Conservation (phyloP, 1,140 invertebrate genomes). For the Phymorhynchus buccinoides region DNA sequence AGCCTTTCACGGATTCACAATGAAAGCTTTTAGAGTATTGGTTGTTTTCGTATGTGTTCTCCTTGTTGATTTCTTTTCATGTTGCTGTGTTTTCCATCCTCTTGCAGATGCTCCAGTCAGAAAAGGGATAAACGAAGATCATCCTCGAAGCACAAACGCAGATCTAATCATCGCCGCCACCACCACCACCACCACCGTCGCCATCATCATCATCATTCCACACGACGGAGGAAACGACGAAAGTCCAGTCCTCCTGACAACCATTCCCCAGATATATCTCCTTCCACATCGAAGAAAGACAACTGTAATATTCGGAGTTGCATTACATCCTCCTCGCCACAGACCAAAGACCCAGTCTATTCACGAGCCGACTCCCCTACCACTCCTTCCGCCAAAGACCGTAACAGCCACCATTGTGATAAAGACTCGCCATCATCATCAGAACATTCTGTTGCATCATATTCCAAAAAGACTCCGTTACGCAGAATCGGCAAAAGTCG, state of each 20-base stretch:
- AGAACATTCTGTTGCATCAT: background rate
- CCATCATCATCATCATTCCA: background rate
- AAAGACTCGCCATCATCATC: background rate
- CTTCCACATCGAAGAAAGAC: background rate
- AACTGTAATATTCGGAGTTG: background rate
- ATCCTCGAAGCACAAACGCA: background rate
- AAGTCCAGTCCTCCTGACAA: background rate
- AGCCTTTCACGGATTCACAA: no score
- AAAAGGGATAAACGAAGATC: background rate
- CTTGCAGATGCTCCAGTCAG: background rate
- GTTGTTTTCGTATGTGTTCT: no score
- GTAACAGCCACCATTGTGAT: background rate
- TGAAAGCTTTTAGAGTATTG: no score
- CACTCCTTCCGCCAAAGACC: background rate
- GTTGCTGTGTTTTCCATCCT: background rate
- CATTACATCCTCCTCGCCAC: background rate
- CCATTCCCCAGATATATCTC: background rate
- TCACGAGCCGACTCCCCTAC: background rate
- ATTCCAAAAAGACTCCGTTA: background rate
- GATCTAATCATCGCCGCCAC: background rate
- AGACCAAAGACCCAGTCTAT: background rate
- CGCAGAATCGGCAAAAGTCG: background rate
- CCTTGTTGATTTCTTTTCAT: no score
- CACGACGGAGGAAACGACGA: background rate
- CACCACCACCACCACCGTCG: background rate